Evolutionary conservation across 2,113 vertebrate genomes (phyloP).

Genomic region (Fregata magnificens): DNA sequence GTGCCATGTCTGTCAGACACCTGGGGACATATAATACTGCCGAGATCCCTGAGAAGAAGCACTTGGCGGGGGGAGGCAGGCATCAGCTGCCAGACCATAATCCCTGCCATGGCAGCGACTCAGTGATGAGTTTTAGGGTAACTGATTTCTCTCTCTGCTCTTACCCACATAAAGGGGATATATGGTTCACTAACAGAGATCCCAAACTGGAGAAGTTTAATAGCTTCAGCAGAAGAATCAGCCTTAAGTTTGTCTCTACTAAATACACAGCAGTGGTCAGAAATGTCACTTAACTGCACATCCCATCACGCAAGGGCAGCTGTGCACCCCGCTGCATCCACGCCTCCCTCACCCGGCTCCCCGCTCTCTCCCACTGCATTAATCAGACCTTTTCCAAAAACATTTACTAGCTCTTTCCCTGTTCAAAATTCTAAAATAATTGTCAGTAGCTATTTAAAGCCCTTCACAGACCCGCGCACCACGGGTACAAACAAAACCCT

Average conservation of each 20-base stretch:
- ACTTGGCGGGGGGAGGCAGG: too few relatives aligned
- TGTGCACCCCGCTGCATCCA: background rate
- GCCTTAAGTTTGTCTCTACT: background rate
- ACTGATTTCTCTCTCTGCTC: background rate
- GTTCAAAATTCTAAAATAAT: slow-evolving; percentile 32
- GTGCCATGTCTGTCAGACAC: background rate
- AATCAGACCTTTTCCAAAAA: slow-evolving; percentile 7
- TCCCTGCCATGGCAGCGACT: rapidly evolving
- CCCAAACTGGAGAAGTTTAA: background rate
- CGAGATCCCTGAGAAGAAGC: rapidly evolving
- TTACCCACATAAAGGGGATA: background rate
- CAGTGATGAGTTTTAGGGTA: background rate
- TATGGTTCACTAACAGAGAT: background rate
- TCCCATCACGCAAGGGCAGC: rapidly evolving
- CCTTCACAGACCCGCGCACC: background rate
- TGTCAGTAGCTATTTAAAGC: slow-evolving; percentile 33
- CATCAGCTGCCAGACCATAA: background rate
- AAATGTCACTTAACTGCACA: background rate
- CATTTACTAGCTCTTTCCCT: slow-evolving; percentile 16
- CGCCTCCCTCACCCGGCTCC: background rate
- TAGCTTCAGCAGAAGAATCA: background rate
- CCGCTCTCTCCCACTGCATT: background rate
- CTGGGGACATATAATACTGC: background rate
- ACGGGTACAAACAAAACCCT: slow-evolving; percentile 7
- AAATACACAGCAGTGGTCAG: background rate